Percentiles rank a stretch among this genome's conserved stretches.
Evolutionary conservation across 64 coral and sea anemone genomes (phyloP).

Genomic region (Stichodactyla helianthus): DNA sequence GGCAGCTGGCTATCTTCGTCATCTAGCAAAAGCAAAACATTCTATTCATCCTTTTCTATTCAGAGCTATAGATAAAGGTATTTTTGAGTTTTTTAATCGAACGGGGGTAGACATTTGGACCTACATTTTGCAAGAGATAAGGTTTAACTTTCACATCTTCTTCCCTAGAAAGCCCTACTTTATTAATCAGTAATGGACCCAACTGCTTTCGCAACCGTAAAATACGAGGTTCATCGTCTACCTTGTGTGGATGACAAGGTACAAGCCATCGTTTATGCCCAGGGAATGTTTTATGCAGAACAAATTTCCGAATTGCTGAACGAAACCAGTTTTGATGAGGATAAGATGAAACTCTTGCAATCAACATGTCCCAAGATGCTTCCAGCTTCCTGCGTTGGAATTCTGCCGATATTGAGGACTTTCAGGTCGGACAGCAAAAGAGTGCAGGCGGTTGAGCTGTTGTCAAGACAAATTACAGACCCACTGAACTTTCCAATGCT

Average conservation of each 20-base stretch:
- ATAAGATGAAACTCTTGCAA: conserved; percentile 68
- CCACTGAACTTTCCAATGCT: conserved; percentile 69
- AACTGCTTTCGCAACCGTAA: conserved; percentile 68
- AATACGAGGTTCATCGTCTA: conserved; percentile 77
- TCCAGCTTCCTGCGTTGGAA: conserved; percentile 60
- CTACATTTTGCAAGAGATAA: too few species aligned
- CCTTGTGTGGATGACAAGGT: conserved; percentile 79
- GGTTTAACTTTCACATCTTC: background rate
- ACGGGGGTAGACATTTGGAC: background rate
- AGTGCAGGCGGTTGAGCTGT: conserved; percentile 58
- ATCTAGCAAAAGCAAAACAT: background rate
- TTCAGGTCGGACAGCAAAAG: conserved; percentile 62
- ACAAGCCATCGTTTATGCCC: conserved; percentile 79
- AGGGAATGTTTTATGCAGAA: conserved; percentile 78
- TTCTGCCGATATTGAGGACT: conserved; percentile 48
- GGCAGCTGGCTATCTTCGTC: background rate
- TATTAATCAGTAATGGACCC: conserved; percentile 63
- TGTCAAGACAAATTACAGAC: conserved; percentile 65
- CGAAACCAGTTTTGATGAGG: conserved; percentile 66
- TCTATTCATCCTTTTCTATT: background rate
- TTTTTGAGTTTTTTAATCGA: background rate
- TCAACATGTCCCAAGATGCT: conserved; percentile 73
- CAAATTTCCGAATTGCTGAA: conserved; percentile 70
- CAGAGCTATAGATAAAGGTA: background rate
- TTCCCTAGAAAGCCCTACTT: background rate